Percentiles rank a stretch among this genome's conserved stretches.
These are phyloP conservation scores for Prunella strophiata DNA, from an alignment of 2,797 vertebrate genomes.

Conservation along the genomic window DNA sequence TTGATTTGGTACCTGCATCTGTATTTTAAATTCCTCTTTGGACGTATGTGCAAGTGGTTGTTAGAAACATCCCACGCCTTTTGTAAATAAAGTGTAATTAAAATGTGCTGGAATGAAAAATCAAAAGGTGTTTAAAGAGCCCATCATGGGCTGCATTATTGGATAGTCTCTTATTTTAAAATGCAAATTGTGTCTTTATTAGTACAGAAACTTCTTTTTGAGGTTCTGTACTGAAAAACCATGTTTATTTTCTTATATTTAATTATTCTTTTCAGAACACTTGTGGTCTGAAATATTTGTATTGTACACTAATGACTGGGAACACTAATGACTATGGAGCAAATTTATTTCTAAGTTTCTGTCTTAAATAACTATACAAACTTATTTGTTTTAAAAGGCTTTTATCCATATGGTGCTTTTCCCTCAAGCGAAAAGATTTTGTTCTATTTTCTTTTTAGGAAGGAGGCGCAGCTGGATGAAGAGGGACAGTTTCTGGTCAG, in stretches of 20 bases:
- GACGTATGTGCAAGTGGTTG: not conserved
- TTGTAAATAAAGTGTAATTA: not conserved
- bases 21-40: not conserved
- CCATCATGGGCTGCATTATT: not conserved
- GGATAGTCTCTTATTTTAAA: not conserved
- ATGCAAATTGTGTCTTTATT: not conserved
- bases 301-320: not conserved
- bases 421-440: not conserved
- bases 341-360: not conserved
- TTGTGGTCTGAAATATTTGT: not conserved
- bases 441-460: conserved; percentile 76
- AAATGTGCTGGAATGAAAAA: not conserved
- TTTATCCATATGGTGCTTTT: not conserved
- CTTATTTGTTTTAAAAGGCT: not conserved
- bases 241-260: not conserved
- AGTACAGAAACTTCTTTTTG: not conserved
- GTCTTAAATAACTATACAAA: not conserved
- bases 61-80: not conserved
- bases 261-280: not conserved
- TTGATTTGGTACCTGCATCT: not conserved
- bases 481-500: conserved; percentile 98
- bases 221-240: not conserved
- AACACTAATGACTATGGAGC: not conserved
- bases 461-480: conserved; percentile 96
- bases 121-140: not conserved